These are phyloP conservation scores for Prionailurus viverrinus DNA, from an alignment of 2,113 vertebrate species.

Conservation along the genomic window DNA sequence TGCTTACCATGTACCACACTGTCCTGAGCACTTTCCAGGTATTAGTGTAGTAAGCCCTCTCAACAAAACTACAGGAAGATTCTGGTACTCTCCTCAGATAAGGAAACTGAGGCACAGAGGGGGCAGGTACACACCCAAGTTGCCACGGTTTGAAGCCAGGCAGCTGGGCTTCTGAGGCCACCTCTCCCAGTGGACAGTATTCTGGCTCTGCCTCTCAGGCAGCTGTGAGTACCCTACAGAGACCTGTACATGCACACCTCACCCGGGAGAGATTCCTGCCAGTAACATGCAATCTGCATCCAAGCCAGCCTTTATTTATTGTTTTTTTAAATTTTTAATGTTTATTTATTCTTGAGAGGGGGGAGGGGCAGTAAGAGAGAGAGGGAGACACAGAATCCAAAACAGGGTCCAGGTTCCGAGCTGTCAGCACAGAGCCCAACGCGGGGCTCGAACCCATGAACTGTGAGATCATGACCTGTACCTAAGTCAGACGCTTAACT, in stretches of 20 bases:
- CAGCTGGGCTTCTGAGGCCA: fast-evolving
- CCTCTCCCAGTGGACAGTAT: not conserved
- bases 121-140: not conserved
- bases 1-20: fast-evolving
- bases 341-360: not conserved
- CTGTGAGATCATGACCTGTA: no score
- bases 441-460: no score
- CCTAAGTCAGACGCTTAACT: no score
- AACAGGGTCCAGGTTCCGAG: no score
- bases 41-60: not conserved
- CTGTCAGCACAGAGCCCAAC: no score
- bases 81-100: not conserved
- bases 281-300: not conserved
- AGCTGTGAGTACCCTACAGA: not conserved
- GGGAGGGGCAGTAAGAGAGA: no score
- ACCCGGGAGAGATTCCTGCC: not conserved
- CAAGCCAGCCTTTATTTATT: not conserved
- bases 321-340: no score
- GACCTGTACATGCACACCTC: not conserved
- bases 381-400: no score
- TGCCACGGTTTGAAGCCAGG: not conserved
- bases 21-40: not conserved
- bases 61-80: not conserved
- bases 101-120: not conserved
- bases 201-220: not conserved